phyloP scores from a whole-genome alignment of 2,888 invertebrate genomes.

The Parnassius smintheus region DNA sequence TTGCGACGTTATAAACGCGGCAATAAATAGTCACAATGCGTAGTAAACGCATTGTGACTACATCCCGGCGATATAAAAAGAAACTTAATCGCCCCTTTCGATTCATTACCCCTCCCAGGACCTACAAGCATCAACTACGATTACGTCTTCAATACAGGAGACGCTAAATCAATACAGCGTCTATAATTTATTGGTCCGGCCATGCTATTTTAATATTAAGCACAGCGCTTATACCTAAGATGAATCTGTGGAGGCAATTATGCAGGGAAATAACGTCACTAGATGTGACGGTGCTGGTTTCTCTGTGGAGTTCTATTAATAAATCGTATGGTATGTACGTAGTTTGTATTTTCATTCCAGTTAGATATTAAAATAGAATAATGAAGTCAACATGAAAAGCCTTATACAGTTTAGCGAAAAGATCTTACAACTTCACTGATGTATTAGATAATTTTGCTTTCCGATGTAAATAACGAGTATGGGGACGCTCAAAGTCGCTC shows the following conservation, averaged over 20 bases:
- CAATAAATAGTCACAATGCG: slow-evolving; percentile 1
- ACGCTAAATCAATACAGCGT: slow-evolving; percentile 27
- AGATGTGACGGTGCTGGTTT: slow-evolving; percentile 14
- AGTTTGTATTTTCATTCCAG: slow-evolving; percentile 13
- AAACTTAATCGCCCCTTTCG: slow-evolving; percentile 21
- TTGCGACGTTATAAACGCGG: slow-evolving; percentile 8
- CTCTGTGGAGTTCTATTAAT: slow-evolving; percentile 22
- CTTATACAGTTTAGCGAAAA: background rate
- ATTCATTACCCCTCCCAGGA: slow-evolving; percentile 19
- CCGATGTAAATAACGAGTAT: no score
- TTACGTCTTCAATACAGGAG: slow-evolving; percentile 23
- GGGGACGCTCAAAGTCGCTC: no score
- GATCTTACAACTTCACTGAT: no score
- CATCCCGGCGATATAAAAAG: slow-evolving; percentile 4
- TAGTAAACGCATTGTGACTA: background rate
- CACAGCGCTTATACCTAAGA: slow-evolving; percentile 22
- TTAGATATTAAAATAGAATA: slow-evolving; percentile 17
- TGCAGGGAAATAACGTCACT: slow-evolving; percentile 17
- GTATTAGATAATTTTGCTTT: no score
- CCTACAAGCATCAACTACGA: slow-evolving; percentile 20
- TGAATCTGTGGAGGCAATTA: slow-evolving; percentile 25
- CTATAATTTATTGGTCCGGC: slow-evolving; percentile 24
- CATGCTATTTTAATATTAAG: slow-evolving; percentile 27
- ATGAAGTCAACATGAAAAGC: slow-evolving; percentile 3
- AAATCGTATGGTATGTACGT: slow-evolving; percentile 20